phyloP scores from a whole-genome alignment of 2,797 vertebrate species.

The Miichthys miiuy region DNA sequence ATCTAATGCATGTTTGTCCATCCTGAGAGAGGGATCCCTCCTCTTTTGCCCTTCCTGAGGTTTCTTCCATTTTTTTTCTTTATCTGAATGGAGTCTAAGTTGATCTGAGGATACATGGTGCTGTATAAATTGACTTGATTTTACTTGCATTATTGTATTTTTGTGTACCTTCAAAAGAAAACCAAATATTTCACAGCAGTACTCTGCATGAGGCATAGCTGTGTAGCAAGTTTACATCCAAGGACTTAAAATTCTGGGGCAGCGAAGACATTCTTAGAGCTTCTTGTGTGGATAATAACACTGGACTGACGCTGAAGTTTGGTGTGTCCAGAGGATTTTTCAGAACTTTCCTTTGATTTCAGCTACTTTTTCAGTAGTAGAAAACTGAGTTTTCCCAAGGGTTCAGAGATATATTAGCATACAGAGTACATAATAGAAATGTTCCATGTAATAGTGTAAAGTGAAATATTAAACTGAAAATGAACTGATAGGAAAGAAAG shows the following conservation, averaged over 20 bases:
- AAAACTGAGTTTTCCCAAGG: not conserved
- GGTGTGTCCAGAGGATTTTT: no score
- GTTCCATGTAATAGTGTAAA: not conserved
- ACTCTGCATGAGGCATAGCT: no score
- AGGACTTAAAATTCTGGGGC: no score
- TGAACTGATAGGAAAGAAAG: no score
- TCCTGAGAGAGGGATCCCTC: not conserved
- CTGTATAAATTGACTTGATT: not conserved
- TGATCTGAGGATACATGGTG: not conserved
- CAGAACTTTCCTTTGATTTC: no score
- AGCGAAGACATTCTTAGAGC: no score
- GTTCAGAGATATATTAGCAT: not conserved
- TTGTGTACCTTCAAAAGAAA: not conserved
- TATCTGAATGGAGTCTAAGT: not conserved
- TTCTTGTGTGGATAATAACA: no score
- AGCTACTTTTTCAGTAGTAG: not conserved
- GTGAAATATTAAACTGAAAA: not conserved
- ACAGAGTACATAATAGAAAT: not conserved
- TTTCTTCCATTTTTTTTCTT: not conserved
- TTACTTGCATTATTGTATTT: no score
- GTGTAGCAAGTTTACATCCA: no score
- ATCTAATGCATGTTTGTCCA: not conserved
- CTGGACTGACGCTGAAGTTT: no score
- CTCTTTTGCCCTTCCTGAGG: no score
- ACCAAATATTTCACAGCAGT: not conserved